Percentiles rank a stretch among this genome's conserved stretches.
These are phyloP conservation scores for Sinocyclocheilus anophthalmus DNA, from an alignment of 2,113 vertebrate genomes.

Conservation along the genomic window DNA sequence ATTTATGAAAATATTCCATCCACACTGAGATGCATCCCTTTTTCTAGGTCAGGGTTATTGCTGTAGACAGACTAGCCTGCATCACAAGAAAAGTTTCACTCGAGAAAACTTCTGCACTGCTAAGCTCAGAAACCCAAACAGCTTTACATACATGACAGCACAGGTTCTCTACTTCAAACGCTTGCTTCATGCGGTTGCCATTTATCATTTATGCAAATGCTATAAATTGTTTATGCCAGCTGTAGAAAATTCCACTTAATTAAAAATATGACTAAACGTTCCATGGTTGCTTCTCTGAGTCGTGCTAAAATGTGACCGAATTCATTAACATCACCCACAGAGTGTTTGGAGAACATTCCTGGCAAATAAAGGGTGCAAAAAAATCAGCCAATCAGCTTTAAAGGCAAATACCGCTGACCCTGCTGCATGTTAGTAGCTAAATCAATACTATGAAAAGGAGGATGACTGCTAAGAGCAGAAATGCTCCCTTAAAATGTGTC, in stretches of 20 bases:
- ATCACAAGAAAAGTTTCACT: neutral
- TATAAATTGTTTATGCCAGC: constrained; percentile 1
- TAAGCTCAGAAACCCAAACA: neutral
- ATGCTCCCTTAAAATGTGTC: neutral
- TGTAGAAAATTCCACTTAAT: constrained; percentile 3
- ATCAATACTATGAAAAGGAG: constrained; percentile 45
- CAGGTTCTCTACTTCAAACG: neutral
- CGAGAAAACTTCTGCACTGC: neutral
- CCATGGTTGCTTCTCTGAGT: neutral
- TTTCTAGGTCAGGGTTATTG: constrained; percentile 37
- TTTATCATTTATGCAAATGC: constrained; percentile 30
- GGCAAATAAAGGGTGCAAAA: constrained; percentile 7
- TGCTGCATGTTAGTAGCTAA: constrained; percentile 39
- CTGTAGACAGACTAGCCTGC: neutral
- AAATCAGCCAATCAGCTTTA: constrained; percentile 37
- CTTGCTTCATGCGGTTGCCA: neutral
- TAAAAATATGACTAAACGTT: neutral
- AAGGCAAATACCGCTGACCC: constrained; percentile 21
- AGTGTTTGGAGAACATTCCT: neutral
- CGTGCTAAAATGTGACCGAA: neutral
- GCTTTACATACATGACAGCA: constrained; percentile 22
- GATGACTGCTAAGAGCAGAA: constrained; percentile 15
- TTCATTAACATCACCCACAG: constrained; percentile 22
- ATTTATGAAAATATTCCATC: constrained; percentile 13
- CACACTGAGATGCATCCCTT: neutral